Evolutionary conservation across 2,113 vertebrate genomes (phyloP).

Genomic region (Erinaceus europaeus): DNA sequence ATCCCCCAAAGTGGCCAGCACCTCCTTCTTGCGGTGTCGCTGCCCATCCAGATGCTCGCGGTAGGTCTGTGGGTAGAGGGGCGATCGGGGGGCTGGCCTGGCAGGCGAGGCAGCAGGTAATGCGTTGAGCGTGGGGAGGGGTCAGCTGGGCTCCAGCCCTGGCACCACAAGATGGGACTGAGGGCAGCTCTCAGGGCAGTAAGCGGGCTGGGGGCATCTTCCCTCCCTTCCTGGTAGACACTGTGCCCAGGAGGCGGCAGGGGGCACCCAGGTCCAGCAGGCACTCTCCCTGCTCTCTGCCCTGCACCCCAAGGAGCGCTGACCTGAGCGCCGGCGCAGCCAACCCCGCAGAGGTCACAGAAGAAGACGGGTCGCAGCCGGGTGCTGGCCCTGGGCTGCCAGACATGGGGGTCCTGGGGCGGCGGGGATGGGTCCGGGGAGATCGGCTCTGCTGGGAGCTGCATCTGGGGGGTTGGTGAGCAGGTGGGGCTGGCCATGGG

Average conservation of each 20-base stretch:
- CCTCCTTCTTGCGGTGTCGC: conserved; percentile 89
- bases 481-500: accelerated
- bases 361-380: conserved; percentile 87
- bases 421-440: conserved; percentile 74
- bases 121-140: too few species aligned
- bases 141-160: too few species aligned
- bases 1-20: conserved; percentile 72
- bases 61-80: conserved; percentile 81
- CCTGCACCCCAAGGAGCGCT: neutral
- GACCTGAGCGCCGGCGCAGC: conserved; percentile 91
- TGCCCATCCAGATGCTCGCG: conserved; percentile 87
- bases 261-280: too few species aligned
- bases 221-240: neutral
- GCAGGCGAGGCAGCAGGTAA: too few species aligned
- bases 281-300: neutral
- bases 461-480: accelerated
- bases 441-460: neutral
- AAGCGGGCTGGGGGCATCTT: too few species aligned
- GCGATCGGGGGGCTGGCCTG: too few species aligned
- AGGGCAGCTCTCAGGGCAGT: too few species aligned
- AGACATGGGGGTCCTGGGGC: conserved; percentile 80
- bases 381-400: conserved; percentile 81
- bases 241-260: neutral
- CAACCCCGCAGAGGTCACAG: conserved; percentile 91
- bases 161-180: too few species aligned